A percentile compares a stretch with the other conserved stretches of the same genome.
phyloP scores from a whole-genome alignment of 2,113 vertebrate species.

The Dissostichus mawsoni region DNA sequence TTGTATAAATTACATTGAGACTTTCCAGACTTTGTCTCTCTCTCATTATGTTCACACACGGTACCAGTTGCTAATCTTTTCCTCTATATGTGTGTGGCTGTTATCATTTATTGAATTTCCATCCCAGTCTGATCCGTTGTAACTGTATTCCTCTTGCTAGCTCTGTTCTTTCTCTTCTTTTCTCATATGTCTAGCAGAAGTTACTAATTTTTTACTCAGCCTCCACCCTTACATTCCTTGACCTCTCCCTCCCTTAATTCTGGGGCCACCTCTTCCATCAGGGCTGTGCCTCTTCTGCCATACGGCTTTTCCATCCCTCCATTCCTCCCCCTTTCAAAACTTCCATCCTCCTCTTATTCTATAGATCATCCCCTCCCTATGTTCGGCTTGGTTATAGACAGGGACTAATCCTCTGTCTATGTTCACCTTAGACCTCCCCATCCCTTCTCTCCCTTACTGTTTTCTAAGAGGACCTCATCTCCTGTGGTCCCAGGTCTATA shows the following conservation, averaged over 20 bases:
- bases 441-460: slow-evolving; percentile 27
- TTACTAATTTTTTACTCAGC: slow-evolving; percentile 40
- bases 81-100: background rate
- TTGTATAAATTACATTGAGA: background rate
- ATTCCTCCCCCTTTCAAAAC: slow-evolving; percentile 38
- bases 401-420: slow-evolving; percentile 54
- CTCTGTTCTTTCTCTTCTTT: slow-evolving; percentile 37
- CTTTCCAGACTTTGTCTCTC: background rate
- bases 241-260: slow-evolving; percentile 60
- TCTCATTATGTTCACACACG: background rate
- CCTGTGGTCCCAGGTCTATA: slow-evolving; percentile 66
- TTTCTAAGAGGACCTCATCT: slow-evolving; percentile 47
- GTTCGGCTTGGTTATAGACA: slow-evolving; percentile 43
- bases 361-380: slow-evolving; percentile 69
- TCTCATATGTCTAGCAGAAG: slow-evolving; percentile 35
- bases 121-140: slow-evolving; percentile 3
- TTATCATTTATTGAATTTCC: slow-evolving; percentile 27
- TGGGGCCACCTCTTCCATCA: slow-evolving; percentile 59
- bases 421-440: slow-evolving; percentile 49
- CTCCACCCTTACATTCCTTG: slow-evolving; percentile 63
- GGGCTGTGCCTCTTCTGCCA: slow-evolving; percentile 52
- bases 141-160: slow-evolving; percentile 23
- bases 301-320: slow-evolving; percentile 47
- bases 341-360: slow-evolving; percentile 55
- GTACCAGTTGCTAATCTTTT: background rate